A percentile compares a stretch with the other conserved stretches of the same genome.
These are phyloP conservation scores for Drosophila oshimai DNA, from an alignment of 1,140 invertebrate species.

Conservation along the genomic window DNA sequence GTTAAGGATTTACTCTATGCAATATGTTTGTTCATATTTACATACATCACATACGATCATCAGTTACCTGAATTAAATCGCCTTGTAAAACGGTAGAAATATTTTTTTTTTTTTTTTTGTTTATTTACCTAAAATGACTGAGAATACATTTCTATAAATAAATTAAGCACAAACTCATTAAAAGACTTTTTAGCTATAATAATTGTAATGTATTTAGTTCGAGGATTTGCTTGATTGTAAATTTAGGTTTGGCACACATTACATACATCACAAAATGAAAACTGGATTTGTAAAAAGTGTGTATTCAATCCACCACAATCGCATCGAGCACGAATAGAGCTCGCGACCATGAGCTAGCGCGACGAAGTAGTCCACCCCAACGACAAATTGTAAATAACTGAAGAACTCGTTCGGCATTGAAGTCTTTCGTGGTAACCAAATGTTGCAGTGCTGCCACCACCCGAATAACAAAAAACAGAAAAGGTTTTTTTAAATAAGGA, in stretches of 20 bases:
- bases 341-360: conserved; percentile 22
- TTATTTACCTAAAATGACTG: neutral
- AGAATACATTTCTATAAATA: too few species aligned
- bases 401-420: conserved; percentile 62
- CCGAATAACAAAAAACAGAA: too few species aligned
- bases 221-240: neutral
- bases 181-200: neutral
- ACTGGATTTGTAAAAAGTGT: neutral
- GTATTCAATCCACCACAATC: conserved; percentile 27
- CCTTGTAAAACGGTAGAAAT: too few species aligned
- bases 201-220: neutral
- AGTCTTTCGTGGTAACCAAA: conserved; percentile 58
- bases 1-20: neutral
- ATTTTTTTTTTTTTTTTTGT: neutral
- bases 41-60: neutral
- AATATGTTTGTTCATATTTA: conserved; percentile 3
- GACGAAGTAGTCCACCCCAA: conserved; percentile 28
- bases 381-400: conserved; percentile 64
- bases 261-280: conserved; percentile 1
- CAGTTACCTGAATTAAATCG: too few species aligned
- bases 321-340: conserved; percentile 10
- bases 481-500: too few species aligned
- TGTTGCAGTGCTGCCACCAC: too few species aligned
- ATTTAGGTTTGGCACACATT: neutral
- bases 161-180: neutral